Percentiles rank a stretch among this genome's conserved stretches.
These are phyloP conservation scores for Rhinopomastus cyanomelas DNA, from an alignment of 2,113 vertebrate genomes.

Conservation along the genomic window DNA sequence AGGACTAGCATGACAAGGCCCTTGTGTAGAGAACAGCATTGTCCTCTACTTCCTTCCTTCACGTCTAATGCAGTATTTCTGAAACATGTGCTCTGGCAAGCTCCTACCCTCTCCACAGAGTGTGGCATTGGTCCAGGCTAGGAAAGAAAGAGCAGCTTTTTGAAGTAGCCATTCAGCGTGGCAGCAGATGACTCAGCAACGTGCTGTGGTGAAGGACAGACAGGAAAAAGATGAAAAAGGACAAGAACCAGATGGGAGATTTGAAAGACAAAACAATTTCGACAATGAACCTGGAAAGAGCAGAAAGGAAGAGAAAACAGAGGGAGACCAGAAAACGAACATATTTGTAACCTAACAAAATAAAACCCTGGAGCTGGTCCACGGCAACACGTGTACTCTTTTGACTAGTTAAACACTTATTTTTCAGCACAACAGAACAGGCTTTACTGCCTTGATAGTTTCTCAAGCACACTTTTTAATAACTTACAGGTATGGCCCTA, in stretches of 20 bases:
- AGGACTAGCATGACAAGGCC: neutral
- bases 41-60: neutral
- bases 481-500: neutral
- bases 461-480: neutral
- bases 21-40: neutral
- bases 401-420: neutral
- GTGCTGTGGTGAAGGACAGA: constrained; percentile 16
- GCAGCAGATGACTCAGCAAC: neutral
- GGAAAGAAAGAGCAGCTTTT: neutral
- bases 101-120: neutral
- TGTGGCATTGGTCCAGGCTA: neutral
- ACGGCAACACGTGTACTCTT: fast-evolving
- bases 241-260: neutral
- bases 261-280: neutral
- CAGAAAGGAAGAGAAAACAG: neutral
- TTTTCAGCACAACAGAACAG: neutral
- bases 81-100: neutral
- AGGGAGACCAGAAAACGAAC: neutral
- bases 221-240: neutral
- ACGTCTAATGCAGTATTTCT: neutral
- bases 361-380: neutral
- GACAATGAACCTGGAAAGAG: neutral
- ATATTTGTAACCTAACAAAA: neutral
- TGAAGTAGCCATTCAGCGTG: neutral
- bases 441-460: neutral